Conservation (phyloP, 2,797 vertebrate species). For the Choloepus didactylus region DNA sequence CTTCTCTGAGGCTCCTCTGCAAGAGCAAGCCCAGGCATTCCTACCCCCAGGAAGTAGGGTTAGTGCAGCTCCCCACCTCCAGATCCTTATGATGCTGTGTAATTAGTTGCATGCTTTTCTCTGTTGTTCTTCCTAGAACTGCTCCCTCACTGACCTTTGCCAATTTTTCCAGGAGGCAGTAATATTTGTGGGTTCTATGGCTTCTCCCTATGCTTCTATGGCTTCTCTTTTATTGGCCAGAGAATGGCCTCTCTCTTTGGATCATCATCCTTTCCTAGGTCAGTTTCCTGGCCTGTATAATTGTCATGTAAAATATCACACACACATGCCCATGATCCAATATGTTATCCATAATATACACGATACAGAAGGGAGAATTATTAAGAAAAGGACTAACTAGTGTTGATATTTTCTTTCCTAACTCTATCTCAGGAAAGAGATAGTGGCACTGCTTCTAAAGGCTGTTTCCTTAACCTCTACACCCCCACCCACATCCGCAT, state of each 20-base stretch:
- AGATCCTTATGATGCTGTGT: background rate
- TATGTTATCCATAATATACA: background rate
- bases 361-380: background rate
- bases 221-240: background rate
- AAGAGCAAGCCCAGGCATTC: background rate
- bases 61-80: fast-evolving
- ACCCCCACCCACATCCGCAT: background rate
- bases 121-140: background rate
- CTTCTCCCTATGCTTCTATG: background rate
- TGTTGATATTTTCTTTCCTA: background rate
- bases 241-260: background rate
- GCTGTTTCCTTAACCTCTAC: no score
- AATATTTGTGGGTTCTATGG: background rate
- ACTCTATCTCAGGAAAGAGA: background rate
- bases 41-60: no score
- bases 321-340: background rate
- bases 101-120: background rate
- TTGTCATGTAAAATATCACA: background rate
- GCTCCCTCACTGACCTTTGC: background rate
- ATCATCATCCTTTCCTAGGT: background rate
- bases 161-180: background rate
- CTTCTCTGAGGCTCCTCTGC: background rate
- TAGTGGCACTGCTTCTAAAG: background rate
- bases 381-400: background rate
- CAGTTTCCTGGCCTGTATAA: background rate